Evolutionary conservation across 2,113 vertebrate genomes (phyloP).

Genomic region (Taurulus bubalis): DNA sequence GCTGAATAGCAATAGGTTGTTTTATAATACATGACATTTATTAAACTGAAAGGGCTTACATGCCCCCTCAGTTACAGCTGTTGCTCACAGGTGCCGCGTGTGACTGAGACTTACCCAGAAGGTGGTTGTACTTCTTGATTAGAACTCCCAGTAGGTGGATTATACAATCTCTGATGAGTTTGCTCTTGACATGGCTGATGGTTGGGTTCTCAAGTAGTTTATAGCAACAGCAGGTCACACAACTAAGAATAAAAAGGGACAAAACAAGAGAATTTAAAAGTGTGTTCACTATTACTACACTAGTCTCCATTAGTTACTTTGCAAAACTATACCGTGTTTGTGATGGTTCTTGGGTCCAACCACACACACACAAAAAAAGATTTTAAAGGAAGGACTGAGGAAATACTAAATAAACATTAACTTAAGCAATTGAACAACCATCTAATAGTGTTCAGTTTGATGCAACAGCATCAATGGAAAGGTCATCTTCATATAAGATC

Average conservation of each 20-base stretch:
- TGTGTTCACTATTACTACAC: background rate
- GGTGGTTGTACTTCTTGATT: conserved; percentile 89
- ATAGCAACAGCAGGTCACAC: conserved; percentile 93
- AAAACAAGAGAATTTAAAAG: background rate
- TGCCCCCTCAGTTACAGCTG: background rate
- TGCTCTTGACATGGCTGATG: conserved; percentile 89
- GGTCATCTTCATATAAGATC: background rate
- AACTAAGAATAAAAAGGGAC: conserved; percentile 81
- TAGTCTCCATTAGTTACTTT: background rate
- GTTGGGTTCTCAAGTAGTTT: conserved; percentile 93
- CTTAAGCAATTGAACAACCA: background rate
- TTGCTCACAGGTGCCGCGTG: background rate
- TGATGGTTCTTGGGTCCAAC: background rate
- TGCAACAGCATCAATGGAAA: background rate
- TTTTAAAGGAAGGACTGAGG: background rate
- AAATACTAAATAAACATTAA: conserved; percentile 18
- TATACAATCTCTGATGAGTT: conserved; percentile 86
- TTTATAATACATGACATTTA: background rate
- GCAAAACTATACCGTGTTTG: background rate
- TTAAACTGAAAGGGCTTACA: background rate
- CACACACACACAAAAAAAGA: too few species aligned
- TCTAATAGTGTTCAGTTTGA: background rate
- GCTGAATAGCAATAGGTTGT: background rate
- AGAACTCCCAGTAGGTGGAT: conserved; percentile 89
- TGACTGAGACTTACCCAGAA: conserved; percentile 86